Conservation (phyloP, 2,113 vertebrate species). For the Sinocyclocheilus anshuiensis region DNA sequence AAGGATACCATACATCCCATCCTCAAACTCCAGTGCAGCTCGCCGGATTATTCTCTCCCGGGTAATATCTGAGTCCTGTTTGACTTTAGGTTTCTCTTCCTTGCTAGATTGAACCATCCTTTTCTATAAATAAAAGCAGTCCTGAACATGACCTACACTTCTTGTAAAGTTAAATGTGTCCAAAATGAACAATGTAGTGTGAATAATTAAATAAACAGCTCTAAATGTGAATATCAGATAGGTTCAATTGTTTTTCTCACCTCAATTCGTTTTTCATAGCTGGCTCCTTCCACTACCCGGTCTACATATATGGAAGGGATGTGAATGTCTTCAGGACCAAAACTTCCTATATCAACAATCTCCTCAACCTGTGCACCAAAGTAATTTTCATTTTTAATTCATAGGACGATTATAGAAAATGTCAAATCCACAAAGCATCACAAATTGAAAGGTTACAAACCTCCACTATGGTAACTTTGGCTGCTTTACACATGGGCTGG, state of each 20-base stretch:
- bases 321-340: conserved; percentile 85
- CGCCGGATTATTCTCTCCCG: conserved; percentile 84
- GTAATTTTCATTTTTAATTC: background rate
- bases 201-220: background rate
- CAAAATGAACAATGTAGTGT: background rate
- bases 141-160: background rate
- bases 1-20: conserved; percentile 93
- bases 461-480: conserved; percentile 83
- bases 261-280: conserved; percentile 87
- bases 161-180: background rate
- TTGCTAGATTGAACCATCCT: conserved; percentile 74
- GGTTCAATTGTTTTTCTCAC: conserved; percentile 61
- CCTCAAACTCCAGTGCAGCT: conserved; percentile 85
- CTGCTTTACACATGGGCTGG: conserved; percentile 73
- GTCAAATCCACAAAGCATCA: background rate
- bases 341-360: conserved; percentile 84
- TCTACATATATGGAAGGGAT: conserved; percentile 86
- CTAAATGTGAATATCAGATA: background rate
- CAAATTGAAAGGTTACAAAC: conserved; percentile 63
- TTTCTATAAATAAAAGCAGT: conserved; percentile 67
- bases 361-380: conserved; percentile 80
- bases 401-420: background rate
- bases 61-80: conserved; percentile 71
- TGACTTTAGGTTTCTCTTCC: conserved; percentile 65
- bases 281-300: conserved; percentile 80